phyloP scores from a whole-genome alignment of 2,113 vertebrate species.

The Forbesichthys agassizii region DNA sequence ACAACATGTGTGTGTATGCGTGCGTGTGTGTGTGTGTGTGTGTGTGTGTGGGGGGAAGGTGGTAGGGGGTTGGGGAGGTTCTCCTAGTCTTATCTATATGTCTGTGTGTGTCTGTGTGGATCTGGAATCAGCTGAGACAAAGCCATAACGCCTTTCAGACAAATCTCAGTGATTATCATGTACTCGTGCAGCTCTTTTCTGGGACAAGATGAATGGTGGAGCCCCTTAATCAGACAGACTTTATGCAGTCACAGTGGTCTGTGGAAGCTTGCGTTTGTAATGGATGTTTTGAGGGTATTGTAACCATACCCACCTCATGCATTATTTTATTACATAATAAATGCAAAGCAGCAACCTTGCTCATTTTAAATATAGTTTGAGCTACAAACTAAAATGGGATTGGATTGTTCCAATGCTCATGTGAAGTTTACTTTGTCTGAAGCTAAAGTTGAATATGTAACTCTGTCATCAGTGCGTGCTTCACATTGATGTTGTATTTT shows the following conservation, averaged over 20 bases:
- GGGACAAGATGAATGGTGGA: constrained; percentile 43
- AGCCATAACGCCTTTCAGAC: constrained; percentile 26
- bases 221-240: background rate
- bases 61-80: background rate
- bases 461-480: background rate
- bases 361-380: no score
- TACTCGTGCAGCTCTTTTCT: constrained; percentile 54
- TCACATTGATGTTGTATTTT: constrained; percentile 14
- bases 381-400: no score
- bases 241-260: constrained; percentile 14
- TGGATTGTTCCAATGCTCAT: no score
- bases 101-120: background rate
- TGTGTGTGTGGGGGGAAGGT: no score
- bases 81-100: background rate
- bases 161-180: constrained; percentile 39
- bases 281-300: constrained; percentile 5
- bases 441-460: no score
- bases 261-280: constrained; percentile 3
- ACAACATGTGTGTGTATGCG: no score
- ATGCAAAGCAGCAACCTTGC: no score
- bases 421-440: no score
- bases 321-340: no score
- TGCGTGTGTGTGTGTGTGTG: no score
- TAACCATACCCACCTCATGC: no score
- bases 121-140: constrained; percentile 10